These are phyloP conservation scores for Cyrtonyx montezumae DNA, from an alignment of 2,113 vertebrate species.

Conservation along the genomic window DNA sequence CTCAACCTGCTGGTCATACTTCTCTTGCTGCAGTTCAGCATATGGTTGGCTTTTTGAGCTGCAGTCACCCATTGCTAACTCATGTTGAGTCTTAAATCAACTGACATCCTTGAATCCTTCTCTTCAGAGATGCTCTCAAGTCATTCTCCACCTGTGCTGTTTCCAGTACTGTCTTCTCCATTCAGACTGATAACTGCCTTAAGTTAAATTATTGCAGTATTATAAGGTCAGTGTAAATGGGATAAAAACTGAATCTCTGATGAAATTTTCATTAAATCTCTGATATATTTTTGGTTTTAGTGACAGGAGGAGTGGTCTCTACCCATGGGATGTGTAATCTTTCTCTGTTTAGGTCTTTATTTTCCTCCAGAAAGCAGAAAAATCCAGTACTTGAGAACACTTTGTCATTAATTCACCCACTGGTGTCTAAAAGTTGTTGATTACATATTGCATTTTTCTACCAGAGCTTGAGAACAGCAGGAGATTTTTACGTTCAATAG, in stretches of 20 bases:
- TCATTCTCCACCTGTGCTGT: background rate
- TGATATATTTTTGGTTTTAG: constrained; percentile 18
- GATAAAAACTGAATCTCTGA: constrained; percentile 35
- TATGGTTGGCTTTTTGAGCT: no score
- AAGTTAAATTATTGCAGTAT: constrained; percentile 10
- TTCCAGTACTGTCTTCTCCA: background rate
- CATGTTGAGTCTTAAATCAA: no score
- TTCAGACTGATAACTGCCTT: background rate
- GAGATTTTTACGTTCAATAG: constrained; percentile 56
- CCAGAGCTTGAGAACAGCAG: constrained; percentile 7
- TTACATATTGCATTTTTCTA: constrained; percentile 33
- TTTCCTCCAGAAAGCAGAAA: constrained; percentile 29
- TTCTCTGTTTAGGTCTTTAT: constrained; percentile 6
- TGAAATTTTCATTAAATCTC: constrained; percentile 38
- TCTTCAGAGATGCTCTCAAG: no score
- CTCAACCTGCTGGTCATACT: no score
- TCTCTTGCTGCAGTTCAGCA: no score
- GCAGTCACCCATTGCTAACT: accelerated
- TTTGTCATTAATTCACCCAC: constrained; percentile 56
- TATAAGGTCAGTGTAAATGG: constrained; percentile 22
- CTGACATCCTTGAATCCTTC: no score
- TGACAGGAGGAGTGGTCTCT: background rate
- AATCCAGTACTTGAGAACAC: background rate
- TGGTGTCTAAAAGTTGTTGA: constrained; percentile 32
- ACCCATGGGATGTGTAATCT: background rate